These are phyloP conservation scores for Eugnorisma glareosa DNA, from an alignment of 2,888 invertebrate species.

Conservation along the genomic window DNA sequence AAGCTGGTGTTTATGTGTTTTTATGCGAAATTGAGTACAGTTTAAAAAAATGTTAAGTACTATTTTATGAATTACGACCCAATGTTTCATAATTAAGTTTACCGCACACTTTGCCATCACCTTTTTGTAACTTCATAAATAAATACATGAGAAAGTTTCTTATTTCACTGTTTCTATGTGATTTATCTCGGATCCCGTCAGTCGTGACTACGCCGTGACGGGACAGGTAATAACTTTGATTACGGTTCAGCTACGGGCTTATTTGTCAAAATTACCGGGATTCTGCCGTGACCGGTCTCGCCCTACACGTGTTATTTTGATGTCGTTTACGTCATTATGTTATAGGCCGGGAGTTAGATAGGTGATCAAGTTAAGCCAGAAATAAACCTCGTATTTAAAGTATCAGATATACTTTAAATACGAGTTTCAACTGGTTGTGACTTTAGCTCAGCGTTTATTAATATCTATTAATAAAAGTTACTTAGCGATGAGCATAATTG, in stretches of 20 bases:
- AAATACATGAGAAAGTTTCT: constrained; percentile 22
- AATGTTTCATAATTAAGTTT: neutral
- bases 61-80: constrained; percentile 1
- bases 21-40: constrained; percentile 16
- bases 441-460: neutral
- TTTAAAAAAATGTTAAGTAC: constrained; percentile 52
- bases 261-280: constrained; percentile 76
- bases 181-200: constrained; percentile 54
- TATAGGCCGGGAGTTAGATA: constrained; percentile 54
- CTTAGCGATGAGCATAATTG: neutral
- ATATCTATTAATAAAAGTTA: neutral
- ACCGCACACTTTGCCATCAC: neutral
- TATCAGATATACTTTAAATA: no score
- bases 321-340: constrained; percentile 61
- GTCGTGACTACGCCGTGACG: constrained; percentile 61
- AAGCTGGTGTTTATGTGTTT: constrained; percentile 12
- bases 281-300: constrained; percentile 65
- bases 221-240: constrained; percentile 72
- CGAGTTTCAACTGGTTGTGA: neutral
- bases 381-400: neutral
- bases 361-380: neutral
- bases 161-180: constrained; percentile 40
- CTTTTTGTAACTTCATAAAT: constrained; percentile 17
- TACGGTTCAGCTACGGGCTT: constrained; percentile 61
- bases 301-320: constrained; percentile 63